phyloP scores from a whole-genome alignment of 1,140 invertebrate species.

The Metaphire vulgaris region DNA sequence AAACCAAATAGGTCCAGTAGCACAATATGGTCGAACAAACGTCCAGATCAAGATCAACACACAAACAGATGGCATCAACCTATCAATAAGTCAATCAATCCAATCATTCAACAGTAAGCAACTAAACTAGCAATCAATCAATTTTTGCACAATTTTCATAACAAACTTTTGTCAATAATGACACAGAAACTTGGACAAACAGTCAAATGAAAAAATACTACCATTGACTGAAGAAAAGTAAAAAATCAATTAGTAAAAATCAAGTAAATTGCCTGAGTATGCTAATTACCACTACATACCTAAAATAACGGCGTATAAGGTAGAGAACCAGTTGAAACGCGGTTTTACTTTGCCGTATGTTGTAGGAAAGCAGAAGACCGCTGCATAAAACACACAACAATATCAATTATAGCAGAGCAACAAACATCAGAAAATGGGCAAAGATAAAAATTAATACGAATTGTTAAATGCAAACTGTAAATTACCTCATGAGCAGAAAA shows the following conservation, averaged over 20 bases:
- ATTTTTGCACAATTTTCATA: too few species aligned
- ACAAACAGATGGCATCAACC: not conserved
- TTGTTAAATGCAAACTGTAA: not conserved
- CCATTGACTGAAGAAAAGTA: too few species aligned
- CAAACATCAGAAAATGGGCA: not conserved
- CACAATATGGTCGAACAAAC: not conserved
- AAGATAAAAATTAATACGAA: not conserved
- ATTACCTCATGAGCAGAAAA: slow-evolving; percentile 1
- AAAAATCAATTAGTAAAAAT: too few species aligned
- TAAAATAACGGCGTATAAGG: not conserved
- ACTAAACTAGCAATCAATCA: not conserved
- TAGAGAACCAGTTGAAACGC: not conserved
- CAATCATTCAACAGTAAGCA: not conserved
- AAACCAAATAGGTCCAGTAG: not conserved
- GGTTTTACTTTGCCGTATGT: not conserved
- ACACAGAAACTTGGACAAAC: too few species aligned
- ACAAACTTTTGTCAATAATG: too few species aligned
- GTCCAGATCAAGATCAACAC: not conserved
- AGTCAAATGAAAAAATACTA: too few species aligned
- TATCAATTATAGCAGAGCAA: not conserved
- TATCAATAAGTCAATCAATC: not conserved
- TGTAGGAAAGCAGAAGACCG: not conserved
- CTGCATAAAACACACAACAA: not conserved
- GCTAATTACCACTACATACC: too few species aligned
- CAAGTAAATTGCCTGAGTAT: too few species aligned